Base-by-base conservation (phyloP, 2,113 vertebrate genomes). In the Aleadryas rufinucha region DNA sequence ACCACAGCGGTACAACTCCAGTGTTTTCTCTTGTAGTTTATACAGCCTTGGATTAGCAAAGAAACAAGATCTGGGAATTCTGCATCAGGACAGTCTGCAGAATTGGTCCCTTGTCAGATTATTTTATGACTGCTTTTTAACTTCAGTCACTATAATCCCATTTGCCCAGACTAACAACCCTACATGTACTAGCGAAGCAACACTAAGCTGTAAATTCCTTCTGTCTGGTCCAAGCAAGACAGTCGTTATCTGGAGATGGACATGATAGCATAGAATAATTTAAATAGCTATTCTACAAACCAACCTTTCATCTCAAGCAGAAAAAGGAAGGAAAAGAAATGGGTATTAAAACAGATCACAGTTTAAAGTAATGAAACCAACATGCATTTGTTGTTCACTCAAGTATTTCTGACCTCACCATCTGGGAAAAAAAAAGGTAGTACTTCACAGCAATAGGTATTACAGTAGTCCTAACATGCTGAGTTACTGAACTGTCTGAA, bases 291-390 rank as follows among this genome's bases (percentile, higher is more conserved):
- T 75, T 94, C 95, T 88, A 80, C 41, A 94, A 76, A 76, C 47
- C 41, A 50, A 81, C 17, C 54, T 78, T 39, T 60, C 87, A 84
- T 89, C 88, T 85, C 83, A 72, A 76, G 64, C 41, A 92, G 70
- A 74, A 84, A 85, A 61, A n/a, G 44, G 65, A 87, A 59, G 45
- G 37, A 41, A 79, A 90, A 72, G 28, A 94, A 94, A 66, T 24
- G 18, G 13, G 27, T 79, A 93, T 80, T 85, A 85, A 95, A 89
- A 72, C 45, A 86, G 81, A 91, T 24, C 77, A 66, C 35, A 81
- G 79, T 82, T 94, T 87, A 88, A 96, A 42, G 41, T 89, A 94
- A 97, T 82, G 82, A 97, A 97, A 97, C 53, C 76, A 97, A 96
- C 31, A 88, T 22, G 37, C 54, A 91, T 87, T 89, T 95, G 61